phyloP scores from a whole-genome alignment of 2,113 vertebrate genomes.

The Hucho hucho region DNA sequence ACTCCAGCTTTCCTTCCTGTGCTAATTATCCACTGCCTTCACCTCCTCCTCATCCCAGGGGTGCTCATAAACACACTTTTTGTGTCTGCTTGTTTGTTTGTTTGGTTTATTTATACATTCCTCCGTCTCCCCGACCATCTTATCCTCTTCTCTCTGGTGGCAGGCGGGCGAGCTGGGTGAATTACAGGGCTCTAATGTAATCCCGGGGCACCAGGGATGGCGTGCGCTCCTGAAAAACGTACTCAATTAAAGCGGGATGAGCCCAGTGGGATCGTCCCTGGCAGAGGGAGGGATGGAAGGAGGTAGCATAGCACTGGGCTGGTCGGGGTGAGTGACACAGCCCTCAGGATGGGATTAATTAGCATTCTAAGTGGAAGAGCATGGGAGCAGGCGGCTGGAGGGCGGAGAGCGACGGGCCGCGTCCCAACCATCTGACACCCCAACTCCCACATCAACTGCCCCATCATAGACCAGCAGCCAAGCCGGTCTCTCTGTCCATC shows the following conservation, averaged over 20 bases:
- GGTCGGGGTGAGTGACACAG: conserved; percentile 68
- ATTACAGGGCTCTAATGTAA: conserved; percentile 73
- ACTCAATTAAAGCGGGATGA: conserved; percentile 75
- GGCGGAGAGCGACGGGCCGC: conserved; percentile 38
- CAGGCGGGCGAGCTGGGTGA: conserved; percentile 55
- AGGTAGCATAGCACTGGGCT: too few relatives aligned
- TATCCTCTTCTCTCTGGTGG: conserved; percentile 47
- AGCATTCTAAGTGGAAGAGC: conserved; percentile 72
- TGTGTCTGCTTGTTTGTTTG: conserved; percentile 52
- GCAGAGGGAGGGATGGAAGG: conserved; percentile 59
- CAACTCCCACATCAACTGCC: conserved; percentile 29
- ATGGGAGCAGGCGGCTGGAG: conserved; percentile 42
- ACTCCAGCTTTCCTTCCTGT: conserved; percentile 70
- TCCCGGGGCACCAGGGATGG: conserved; percentile 52
- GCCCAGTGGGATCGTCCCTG: conserved; percentile 67
- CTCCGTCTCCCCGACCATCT: conserved; percentile 41
- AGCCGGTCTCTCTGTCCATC: not conserved
- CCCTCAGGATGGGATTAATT: conserved; percentile 75
- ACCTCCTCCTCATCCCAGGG: conserved; percentile 58
- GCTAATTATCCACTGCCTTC: conserved; percentile 79
- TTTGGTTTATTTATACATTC: conserved; percentile 69
- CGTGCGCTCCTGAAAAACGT: conserved; percentile 63
- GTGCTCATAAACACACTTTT: conserved; percentile 69
- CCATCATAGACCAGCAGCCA: not conserved
- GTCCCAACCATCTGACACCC: conserved; percentile 52